Percentiles rank a stretch among this genome's conserved stretches.
These are phyloP conservation scores for Heliconius himera DNA, from an alignment of 1,140 invertebrate genomes.

Conservation along the genomic window DNA sequence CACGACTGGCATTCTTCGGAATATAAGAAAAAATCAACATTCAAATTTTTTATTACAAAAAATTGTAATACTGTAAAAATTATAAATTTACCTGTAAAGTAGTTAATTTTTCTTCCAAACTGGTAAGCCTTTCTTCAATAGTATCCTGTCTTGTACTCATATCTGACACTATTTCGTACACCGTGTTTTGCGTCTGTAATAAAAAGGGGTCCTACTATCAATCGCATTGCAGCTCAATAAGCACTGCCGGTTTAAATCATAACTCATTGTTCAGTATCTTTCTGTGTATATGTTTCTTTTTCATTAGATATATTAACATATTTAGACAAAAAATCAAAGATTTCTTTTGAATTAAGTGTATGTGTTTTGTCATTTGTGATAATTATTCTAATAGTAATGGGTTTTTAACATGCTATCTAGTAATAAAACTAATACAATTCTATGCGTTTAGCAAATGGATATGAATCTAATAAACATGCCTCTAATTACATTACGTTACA, in stretches of 20 bases:
- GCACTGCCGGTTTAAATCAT: constrained; percentile 59
- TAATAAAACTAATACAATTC: constrained; percentile 12
- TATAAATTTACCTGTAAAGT: constrained; percentile 84
- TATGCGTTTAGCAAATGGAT: constrained; percentile 57
- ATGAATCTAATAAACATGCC: constrained; percentile 33
- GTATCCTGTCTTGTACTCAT: constrained; percentile 95
- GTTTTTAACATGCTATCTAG: constrained; percentile 5
- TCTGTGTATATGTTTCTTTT: constrained; percentile 9
- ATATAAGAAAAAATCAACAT: too few species aligned
- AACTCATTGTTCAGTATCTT: constrained; percentile 53
- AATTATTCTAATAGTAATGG: constrained; percentile 5
- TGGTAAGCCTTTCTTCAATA: constrained; percentile 92
- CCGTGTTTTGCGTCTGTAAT: constrained; percentile 96
- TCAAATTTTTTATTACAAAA: too few species aligned
- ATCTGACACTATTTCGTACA: constrained; percentile 98
- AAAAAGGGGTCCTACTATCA: constrained; percentile 82
- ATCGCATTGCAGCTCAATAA: constrained; percentile 78
- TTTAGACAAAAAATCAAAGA: not conserved
- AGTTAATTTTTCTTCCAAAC: constrained; percentile 93
- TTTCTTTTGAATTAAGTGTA: constrained; percentile 17
- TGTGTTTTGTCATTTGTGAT: constrained; percentile 27
- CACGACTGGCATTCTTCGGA: too few species aligned
- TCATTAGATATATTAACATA: not conserved
- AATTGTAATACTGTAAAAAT: not conserved
- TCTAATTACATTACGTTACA: not conserved